A percentile compares a stretch with the other conserved stretches of the same genome.
phyloP scores from a whole-genome alignment of 2,888 invertebrate genomes.

The Julus scanicus region DNA sequence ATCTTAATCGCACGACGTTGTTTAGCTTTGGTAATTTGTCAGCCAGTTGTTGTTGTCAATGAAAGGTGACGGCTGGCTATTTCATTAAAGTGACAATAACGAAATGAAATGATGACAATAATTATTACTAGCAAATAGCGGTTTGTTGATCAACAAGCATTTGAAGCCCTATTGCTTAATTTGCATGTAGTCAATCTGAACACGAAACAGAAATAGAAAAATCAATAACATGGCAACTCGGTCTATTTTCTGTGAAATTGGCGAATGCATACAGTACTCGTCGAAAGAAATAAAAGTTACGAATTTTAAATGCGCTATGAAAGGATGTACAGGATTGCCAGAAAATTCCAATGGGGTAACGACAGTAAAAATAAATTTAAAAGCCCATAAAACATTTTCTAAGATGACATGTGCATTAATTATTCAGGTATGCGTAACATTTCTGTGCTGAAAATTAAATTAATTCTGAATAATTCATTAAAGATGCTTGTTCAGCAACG shows the following conservation, averaged over 20 bases:
- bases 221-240: neutral
- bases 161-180: neutral
- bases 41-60: conserved; percentile 42
- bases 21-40: conserved; percentile 42
- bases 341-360: too few relatives aligned
- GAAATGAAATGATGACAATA: conserved; percentile 42
- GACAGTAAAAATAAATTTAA: too few relatives aligned
- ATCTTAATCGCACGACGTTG: conserved; percentile 32
- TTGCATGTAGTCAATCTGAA: conserved; percentile 35
- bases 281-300: neutral
- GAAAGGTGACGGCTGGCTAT: conserved; percentile 42
- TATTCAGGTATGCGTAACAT: too few relatives aligned
- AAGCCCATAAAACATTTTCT: too few relatives aligned
- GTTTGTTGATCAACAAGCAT: conserved; percentile 39
- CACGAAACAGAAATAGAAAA: conserved; percentile 14
- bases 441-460: too few relatives aligned
- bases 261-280: neutral
- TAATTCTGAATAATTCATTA: too few relatives aligned
- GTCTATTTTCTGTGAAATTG: neutral
- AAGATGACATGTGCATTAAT: too few relatives aligned
- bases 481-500: too few relatives aligned
- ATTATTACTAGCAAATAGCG: conserved; percentile 35
- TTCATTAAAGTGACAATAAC: conserved; percentile 42
- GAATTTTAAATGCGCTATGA: too few relatives aligned
- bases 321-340: too few relatives aligned